These are phyloP conservation scores for Sphaerophoria taeniata DNA, from an alignment of 2,888 invertebrate genomes.

Conservation along the genomic window DNA sequence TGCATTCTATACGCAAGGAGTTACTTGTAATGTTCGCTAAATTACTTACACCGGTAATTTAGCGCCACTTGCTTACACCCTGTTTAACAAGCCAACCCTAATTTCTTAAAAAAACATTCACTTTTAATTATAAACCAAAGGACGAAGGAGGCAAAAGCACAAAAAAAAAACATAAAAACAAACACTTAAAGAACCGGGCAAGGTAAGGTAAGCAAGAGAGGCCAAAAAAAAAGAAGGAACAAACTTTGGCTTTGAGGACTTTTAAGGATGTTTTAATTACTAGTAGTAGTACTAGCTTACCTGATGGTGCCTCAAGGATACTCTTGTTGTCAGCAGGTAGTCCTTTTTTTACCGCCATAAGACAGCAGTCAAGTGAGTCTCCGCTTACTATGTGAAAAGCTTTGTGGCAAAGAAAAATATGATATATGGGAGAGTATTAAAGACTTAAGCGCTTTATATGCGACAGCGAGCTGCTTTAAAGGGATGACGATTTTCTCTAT, in stretches of 20 bases:
- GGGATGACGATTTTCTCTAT: slow-evolving; percentile 29
- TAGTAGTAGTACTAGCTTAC: slow-evolving; percentile 68
- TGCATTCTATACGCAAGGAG: background rate
- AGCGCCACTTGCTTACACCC: slow-evolving; percentile 82
- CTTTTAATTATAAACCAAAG: slow-evolving; percentile 73
- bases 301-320: slow-evolving; percentile 66
- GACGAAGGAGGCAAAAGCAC: slow-evolving; percentile 42
- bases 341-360: slow-evolving; percentile 18
- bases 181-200: slow-evolving; percentile 45
- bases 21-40: slow-evolving; percentile 75
- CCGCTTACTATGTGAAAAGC: background rate
- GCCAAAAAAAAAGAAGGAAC: slow-evolving; percentile 57
- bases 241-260: slow-evolving; percentile 69
- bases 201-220: background rate
- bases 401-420: background rate
- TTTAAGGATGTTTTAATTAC: slow-evolving; percentile 74
- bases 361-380: slow-evolving; percentile 7
- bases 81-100: slow-evolving; percentile 81
- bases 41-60: slow-evolving; percentile 83
- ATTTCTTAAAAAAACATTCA: slow-evolving; percentile 72
- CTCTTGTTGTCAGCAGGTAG: slow-evolving; percentile 60
- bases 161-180: slow-evolving; percentile 29
- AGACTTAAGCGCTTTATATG: slow-evolving; percentile 26
- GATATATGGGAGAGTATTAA: slow-evolving; percentile 44
- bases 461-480: slow-evolving; percentile 39